phyloP scores from a whole-genome alignment of 2,888 invertebrate species.

The Baronia brevicornis region DNA sequence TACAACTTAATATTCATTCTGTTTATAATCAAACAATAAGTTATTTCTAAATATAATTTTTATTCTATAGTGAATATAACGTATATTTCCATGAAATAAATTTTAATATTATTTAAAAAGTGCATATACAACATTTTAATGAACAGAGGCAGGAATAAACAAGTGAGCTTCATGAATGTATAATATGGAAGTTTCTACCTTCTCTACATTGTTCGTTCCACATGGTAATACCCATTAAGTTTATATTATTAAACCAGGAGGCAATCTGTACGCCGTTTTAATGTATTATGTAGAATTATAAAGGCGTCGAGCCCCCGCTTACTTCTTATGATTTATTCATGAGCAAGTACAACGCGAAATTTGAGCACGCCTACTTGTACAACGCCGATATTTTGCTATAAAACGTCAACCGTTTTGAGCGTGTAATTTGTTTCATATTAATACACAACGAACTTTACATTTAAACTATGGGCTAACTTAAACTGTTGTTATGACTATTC shows the following conservation, averaged over 20 bases:
- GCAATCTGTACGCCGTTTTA: conserved; percentile 73
- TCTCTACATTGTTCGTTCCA: conserved; percentile 26
- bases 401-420: conserved; percentile 55
- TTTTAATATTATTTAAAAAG: too few relatives aligned
- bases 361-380: conserved; percentile 62
- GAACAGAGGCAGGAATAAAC: not conserved
- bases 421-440: conserved; percentile 56
- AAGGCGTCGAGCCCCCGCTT: conserved; percentile 64
- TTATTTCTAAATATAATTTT: too few relatives aligned
- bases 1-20: too few relatives aligned
- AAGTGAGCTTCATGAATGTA: conserved; percentile 4
- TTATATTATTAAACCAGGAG: conserved; percentile 67
- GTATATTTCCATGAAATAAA: too few relatives aligned
- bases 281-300: conserved; percentile 75
- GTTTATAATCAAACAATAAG: too few relatives aligned
- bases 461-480: too few relatives aligned
- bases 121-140: too few relatives aligned
- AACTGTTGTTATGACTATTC: too few relatives aligned
- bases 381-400: conserved; percentile 42
- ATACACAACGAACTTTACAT: too few relatives aligned
- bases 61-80: too few relatives aligned
- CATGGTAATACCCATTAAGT: conserved; percentile 62
- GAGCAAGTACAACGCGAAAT: conserved; percentile 63
- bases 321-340: conserved; percentile 75
- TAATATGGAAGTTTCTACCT: conserved; percentile 12